phyloP scores from a whole-genome alignment of 2,113 vertebrate genomes.

The Anthoscopus minutus region DNA sequence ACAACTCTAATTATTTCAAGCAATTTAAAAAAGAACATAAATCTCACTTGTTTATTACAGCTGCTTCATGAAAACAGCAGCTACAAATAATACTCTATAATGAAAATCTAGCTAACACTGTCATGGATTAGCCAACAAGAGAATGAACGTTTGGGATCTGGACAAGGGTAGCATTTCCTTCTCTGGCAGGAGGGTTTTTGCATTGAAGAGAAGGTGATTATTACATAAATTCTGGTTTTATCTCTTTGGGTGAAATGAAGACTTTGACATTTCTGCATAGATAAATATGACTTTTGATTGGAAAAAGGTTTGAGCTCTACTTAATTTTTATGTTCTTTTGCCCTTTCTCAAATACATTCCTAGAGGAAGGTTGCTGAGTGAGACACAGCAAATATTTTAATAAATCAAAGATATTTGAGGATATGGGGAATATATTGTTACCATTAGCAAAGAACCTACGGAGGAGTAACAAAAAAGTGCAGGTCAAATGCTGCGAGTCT shows the following conservation, averaged over 20 bases:
- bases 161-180: not conserved
- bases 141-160: not conserved
- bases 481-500: not conserved
- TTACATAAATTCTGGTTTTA: not conserved
- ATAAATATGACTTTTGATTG: not conserved
- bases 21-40: not conserved
- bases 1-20: not conserved
- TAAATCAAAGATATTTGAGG: not conserved
- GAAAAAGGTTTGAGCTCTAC: not conserved
- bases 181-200: not conserved
- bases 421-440: not conserved
- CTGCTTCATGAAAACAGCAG: conserved; percentile 18
- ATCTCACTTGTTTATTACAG: conserved; percentile 20
- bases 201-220: not conserved
- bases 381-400: not conserved
- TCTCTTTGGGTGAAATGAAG: not conserved
- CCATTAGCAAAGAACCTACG: not conserved
- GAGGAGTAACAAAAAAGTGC: not conserved
- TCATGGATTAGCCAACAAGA: not conserved
- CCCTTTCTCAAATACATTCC: not conserved
- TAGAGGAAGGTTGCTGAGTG: not conserved
- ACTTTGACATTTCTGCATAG: not conserved
- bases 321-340: not conserved
- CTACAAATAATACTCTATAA: conserved; percentile 13
- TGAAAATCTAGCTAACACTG: not conserved